Conservation (phyloP, 2,888 invertebrate species). For the Thelaira solivaga region DNA sequence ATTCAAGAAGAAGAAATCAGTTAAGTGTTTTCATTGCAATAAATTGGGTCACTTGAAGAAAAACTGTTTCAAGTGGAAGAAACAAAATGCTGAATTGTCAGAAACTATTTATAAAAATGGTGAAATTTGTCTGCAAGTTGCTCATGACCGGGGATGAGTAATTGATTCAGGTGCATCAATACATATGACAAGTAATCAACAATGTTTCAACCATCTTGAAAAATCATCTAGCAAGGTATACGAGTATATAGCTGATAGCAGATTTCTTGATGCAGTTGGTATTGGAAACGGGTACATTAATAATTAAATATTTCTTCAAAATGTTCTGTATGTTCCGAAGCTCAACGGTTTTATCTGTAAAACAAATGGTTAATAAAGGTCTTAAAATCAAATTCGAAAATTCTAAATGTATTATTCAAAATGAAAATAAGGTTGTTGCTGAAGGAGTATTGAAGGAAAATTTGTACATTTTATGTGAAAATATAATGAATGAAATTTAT, state of each 20-base stretch:
- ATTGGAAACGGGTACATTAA: neutral
- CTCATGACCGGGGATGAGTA: neutral
- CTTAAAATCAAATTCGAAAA: neutral
- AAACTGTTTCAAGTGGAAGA: slow-evolving; percentile 8
- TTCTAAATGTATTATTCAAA: neutral
- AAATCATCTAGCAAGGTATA: neutral
- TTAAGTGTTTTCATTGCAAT: slow-evolving; percentile 7
- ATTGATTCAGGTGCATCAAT: slow-evolving; percentile 11
- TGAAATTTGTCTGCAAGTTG: neutral
- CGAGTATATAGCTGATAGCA: neutral
- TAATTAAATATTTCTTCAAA: too few species aligned
- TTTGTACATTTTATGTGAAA: neutral
- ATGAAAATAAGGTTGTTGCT: neutral
- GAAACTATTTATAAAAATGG: neutral
- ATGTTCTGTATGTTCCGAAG: neutral
- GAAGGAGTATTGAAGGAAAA: slow-evolving; percentile 2
- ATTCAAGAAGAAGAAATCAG: neutral
- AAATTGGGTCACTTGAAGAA: neutral
- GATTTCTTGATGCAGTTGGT: neutral
- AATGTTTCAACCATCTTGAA: neutral
- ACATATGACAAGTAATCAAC: neutral
- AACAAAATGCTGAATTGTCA: neutral
- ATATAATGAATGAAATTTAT: too few species aligned
- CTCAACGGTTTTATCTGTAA: neutral
- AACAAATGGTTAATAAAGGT: neutral